Conservation (phyloP, 2,797 vertebrate genomes). For the Sebastes jordani region DNA sequence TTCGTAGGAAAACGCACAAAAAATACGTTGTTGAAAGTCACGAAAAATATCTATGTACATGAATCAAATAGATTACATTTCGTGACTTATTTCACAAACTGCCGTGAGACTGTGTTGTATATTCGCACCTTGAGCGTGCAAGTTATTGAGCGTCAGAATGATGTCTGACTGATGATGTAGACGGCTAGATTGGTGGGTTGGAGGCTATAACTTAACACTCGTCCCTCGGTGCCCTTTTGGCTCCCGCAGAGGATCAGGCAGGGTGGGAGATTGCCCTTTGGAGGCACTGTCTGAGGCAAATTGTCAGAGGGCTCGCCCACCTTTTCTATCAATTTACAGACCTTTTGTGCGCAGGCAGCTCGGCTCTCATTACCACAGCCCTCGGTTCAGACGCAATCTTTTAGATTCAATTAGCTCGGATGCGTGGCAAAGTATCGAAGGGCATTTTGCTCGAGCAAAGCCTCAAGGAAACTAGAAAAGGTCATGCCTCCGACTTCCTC, state of each 20-base stretch:
- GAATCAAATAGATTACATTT: no score
- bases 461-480: conserved; percentile 78
- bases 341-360: conserved; percentile 74
- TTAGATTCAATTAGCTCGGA: conserved; percentile 83
- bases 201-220: conserved; percentile 50
- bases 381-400: conserved; percentile 72
- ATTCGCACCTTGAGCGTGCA: not conserved
- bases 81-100: no score
- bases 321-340: conserved; percentile 76
- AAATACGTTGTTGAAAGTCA: no score
- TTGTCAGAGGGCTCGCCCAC: conserved; percentile 65
- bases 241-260: conserved; percentile 47
- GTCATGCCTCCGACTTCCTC: conserved; percentile 75
- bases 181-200: conserved; percentile 11
- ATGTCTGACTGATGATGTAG: conserved; percentile 18
- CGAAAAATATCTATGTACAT: no score
- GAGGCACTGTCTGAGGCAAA: conserved; percentile 62
- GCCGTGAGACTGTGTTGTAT: no score
- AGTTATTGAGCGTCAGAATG: not conserved
- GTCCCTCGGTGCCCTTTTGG: conserved; percentile 70
- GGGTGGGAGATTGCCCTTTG: conserved; percentile 72
- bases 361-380: conserved; percentile 76
- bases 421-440: conserved; percentile 76
- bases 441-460: conserved; percentile 75
- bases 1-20: no score